Base-by-base conservation (phyloP, 2,888 invertebrate genomes). In the Trissonchulus sp. region DNA sequence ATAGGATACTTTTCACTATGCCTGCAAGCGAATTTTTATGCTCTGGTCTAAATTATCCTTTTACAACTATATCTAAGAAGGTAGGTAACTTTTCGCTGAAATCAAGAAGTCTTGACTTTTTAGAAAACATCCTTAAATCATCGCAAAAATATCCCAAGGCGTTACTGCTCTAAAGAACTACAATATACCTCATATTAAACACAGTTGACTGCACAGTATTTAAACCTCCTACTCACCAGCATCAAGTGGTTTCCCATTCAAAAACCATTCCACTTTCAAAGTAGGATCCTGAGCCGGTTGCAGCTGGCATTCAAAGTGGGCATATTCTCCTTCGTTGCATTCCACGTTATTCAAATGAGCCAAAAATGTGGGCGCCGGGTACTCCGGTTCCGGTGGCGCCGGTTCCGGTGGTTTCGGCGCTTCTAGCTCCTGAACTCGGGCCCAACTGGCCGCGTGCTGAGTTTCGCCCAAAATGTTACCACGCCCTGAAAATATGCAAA, bases 251-350 rank as follows among this genome's bases (percentile, higher is more conserved):
- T 81, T 77, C 37, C 84, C 84, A 76, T 84, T 84, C 34, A 82
- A 74, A n/a, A 82, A 78, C 84, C 84, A 84, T 77, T 74, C 87
- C 79, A 94, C 91, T 82, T 90, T 90, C 86, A 94, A 90, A 0
- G 93, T 93, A 2, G 94, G 93, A 86, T 94, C 94, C 84, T 92
- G 91, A 1, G 93, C 91, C 34, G 94, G 94, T 84, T 94, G 93
- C 15, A 77, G 93, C 81, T 91, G 91, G 84, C 93, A 94, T 86
- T 94, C 93, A 80, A 94, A 94, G 86, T 93, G 93, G 79, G 90
- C 92, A 80, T 90, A 92, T 73, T 93, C 93, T 71, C 91, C 91
- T 88, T 94, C 94, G 1, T 23, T n/a, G 83, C 93, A 92, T 81
- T 93, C 90, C 68, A 94, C 91, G 83, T 95, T 94, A 83, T 93